Evolutionary conservation across 2,797 vertebrate genomes (phyloP).

Genomic region (Carcharodon carcharias): DNA sequence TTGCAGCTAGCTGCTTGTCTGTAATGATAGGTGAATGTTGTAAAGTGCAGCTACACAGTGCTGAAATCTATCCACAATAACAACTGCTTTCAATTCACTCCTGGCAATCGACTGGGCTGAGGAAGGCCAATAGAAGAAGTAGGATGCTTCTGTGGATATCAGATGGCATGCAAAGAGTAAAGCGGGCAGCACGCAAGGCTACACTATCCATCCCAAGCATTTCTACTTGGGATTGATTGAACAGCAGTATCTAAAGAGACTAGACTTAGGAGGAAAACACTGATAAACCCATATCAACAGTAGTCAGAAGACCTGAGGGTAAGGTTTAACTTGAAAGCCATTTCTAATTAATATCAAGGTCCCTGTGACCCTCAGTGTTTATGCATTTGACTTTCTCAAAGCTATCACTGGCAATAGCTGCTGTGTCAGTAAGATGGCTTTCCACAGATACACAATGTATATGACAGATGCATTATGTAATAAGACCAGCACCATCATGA

Average conservation of each 20-base stretch:
- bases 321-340: not conserved
- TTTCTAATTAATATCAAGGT: not conserved
- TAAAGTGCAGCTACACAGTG: not conserved
- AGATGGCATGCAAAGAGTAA: not conserved
- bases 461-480: too few relatives aligned
- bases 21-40: not conserved
- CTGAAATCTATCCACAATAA: not conserved
- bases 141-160: not conserved
- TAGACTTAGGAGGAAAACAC: not conserved
- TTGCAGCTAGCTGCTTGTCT: not conserved
- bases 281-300: not conserved
- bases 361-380: not conserved
- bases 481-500: too few relatives aligned
- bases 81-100: not conserved
- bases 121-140: not conserved
- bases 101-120: not conserved
- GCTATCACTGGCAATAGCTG: not conserved
- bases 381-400: not conserved
- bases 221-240: not conserved
- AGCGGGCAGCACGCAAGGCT: not conserved
- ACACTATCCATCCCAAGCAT: not conserved
- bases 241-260: not conserved
- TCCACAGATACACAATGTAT: not conserved
- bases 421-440: not conserved
- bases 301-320: not conserved